These are phyloP conservation scores for Ptilodon capucinus DNA, from an alignment of 2,888 invertebrate genomes.

Conservation along the genomic window DNA sequence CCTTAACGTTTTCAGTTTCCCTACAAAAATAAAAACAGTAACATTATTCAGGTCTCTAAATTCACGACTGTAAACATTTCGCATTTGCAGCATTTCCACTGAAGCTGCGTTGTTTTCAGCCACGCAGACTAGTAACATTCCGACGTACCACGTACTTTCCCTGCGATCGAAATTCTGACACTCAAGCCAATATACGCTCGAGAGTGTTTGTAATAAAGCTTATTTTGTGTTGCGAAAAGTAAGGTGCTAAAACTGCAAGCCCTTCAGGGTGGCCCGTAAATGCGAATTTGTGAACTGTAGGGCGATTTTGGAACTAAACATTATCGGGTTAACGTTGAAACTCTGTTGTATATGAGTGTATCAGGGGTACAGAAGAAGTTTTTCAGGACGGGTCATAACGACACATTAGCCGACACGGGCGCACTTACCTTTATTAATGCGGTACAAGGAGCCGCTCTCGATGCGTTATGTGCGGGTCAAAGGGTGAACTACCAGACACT, in stretches of 20 bases:
- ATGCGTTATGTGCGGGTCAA: slow-evolving; percentile 55
- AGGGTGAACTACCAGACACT: slow-evolving; percentile 42
- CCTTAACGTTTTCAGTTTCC: not conserved
- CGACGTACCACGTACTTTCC: slow-evolving; percentile 39
- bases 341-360: slow-evolving; percentile 30
- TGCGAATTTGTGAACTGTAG: slow-evolving; percentile 33
- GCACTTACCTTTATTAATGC: slow-evolving; percentile 78
- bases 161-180: slow-evolving; percentile 47
- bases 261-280: slow-evolving; percentile 62
- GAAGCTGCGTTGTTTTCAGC: slow-evolving; percentile 49
- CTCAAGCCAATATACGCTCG: slow-evolving; percentile 34
- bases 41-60: slow-evolving; percentile 24
- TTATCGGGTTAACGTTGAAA: slow-evolving; percentile 29
- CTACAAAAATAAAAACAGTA: slow-evolving; percentile 19
- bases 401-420: slow-evolving; percentile 74
- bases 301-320: slow-evolving; percentile 41
- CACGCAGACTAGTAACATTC: slow-evolving; percentile 45
- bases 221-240: slow-evolving; percentile 38
- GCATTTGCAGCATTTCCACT: slow-evolving; percentile 54
- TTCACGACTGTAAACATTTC: slow-evolving; percentile 41
- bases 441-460: slow-evolving; percentile 57
- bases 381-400: slow-evolving; percentile 75
- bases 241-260: slow-evolving; percentile 59
- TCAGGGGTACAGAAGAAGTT: slow-evolving; percentile 64
- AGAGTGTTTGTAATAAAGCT: slow-evolving; percentile 40